Evolutionary conservation across 2,113 vertebrate genomes (phyloP).

Genomic region (Lates calcarifer): DNA sequence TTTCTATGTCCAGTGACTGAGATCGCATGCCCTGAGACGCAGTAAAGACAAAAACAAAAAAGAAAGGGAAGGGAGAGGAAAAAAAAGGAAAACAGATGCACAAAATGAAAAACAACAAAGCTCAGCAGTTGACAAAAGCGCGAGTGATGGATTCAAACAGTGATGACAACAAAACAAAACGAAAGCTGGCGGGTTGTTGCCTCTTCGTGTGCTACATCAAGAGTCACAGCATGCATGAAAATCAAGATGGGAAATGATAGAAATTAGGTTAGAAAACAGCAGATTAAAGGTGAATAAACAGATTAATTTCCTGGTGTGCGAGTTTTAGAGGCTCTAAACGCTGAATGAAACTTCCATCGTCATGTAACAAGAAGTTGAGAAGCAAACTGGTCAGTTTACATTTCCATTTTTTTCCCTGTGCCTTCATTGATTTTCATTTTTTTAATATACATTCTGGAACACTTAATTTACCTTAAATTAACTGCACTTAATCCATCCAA

Average conservation of each 20-base stretch:
- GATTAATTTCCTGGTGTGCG: neutral
- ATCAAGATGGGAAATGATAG: neutral
- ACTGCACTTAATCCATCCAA: too few species aligned
- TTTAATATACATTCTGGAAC: too few species aligned
- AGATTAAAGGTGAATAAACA: neutral
- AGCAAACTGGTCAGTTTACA: too few species aligned
- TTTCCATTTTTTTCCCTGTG: too few species aligned
- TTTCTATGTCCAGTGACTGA: slow-evolving; percentile 77
- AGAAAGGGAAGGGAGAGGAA: slow-evolving; percentile 10
- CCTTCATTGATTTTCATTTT: too few species aligned
- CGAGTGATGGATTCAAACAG: neutral
- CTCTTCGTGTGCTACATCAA: neutral
- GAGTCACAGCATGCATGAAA: slow-evolving; percentile 11
- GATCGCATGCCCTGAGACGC: slow-evolving; percentile 65
- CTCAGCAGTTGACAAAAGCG: neutral
- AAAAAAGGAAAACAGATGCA: slow-evolving; percentile 6
- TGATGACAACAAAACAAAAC: neutral
- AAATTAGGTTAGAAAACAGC: neutral
- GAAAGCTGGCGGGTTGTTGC: neutral
- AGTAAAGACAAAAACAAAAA: neutral
- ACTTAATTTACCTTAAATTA: too few species aligned
- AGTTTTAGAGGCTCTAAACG: neutral
- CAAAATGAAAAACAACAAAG: slow-evolving; percentile 1
- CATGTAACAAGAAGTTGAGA: neutral
- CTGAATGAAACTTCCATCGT: neutral